Conservation (phyloP, 2,888 invertebrate species). For the Dichetophora obliterata region DNA sequence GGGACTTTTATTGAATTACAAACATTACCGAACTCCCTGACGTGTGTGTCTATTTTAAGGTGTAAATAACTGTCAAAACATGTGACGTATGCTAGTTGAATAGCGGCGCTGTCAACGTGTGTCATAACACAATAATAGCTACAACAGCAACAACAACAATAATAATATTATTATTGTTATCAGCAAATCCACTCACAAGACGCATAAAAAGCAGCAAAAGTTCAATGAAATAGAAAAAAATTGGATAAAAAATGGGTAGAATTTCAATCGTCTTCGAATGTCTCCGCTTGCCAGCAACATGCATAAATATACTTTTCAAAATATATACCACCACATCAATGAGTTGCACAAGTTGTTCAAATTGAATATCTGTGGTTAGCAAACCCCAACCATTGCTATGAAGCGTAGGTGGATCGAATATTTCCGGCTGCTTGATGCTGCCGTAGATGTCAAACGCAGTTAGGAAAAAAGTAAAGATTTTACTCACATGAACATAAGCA, state of each 20-base stretch:
- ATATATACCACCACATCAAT: background rate
- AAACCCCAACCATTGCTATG: background rate
- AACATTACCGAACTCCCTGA: background rate
- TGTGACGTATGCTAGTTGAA: conserved; percentile 9
- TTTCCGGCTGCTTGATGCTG: background rate
- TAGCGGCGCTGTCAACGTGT: background rate
- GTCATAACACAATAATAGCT: background rate
- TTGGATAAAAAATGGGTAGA: background rate
- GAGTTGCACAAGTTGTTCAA: background rate
- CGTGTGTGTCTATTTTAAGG: background rate
- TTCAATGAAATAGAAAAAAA: conserved; percentile 7
- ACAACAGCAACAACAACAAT: conserved; percentile 3
- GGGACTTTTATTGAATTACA: too few species aligned
- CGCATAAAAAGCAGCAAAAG: conserved; percentile 3
- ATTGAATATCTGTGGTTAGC: conserved; percentile 18
- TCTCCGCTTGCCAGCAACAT: background rate
- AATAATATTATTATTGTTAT: conserved; percentile 25
- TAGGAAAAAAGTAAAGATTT: background rate
- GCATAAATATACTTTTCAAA: background rate
- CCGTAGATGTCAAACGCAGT: conserved; percentile 10
- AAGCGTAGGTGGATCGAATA: background rate
- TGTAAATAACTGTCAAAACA: background rate
- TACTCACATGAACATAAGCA: background rate
- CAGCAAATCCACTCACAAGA: conserved; percentile 13
- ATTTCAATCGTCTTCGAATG: too few species aligned